Evolutionary conservation across 2,797 vertebrate species (phyloP).

Genomic region (Chiloscyllium punctatum): DNA sequence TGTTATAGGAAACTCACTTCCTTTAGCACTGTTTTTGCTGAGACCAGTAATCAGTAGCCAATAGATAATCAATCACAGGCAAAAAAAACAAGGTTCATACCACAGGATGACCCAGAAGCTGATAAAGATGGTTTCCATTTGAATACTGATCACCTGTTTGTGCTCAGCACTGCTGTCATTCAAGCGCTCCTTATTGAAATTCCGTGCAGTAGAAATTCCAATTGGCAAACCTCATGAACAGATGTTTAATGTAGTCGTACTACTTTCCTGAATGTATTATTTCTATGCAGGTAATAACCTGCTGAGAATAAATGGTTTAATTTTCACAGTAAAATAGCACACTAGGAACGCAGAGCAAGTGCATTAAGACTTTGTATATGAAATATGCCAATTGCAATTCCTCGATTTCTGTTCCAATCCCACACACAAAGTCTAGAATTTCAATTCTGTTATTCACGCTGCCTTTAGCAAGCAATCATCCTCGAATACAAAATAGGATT

Average conservation of each 20-base stretch:
- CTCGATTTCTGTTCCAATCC: neutral
- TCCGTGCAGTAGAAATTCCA: neutral
- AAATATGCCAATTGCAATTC: neutral
- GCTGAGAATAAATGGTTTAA: neutral
- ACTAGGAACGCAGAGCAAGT: neutral
- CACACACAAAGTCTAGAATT: neutral
- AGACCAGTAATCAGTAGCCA: neutral
- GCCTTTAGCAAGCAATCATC: neutral
- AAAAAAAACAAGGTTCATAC: neutral
- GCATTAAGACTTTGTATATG: neutral
- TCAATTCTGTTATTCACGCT: neutral
- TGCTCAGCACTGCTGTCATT: neutral
- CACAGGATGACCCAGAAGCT: neutral
- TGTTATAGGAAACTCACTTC: neutral
- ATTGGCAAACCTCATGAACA: neutral
- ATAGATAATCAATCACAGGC: neutral
- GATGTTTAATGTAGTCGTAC: slow-evolving; percentile 17
- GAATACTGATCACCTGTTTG: neutral
- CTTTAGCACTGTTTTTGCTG: neutral
- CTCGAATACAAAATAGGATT: neutral
- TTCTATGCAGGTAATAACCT: neutral
- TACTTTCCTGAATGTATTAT: slow-evolving; percentile 19
- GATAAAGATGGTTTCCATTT: neutral
- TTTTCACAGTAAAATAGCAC: neutral
- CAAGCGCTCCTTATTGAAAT: neutral